Conservation (phyloP, 2,797 vertebrate genomes). For the Lateolabrax maculatus region DNA sequence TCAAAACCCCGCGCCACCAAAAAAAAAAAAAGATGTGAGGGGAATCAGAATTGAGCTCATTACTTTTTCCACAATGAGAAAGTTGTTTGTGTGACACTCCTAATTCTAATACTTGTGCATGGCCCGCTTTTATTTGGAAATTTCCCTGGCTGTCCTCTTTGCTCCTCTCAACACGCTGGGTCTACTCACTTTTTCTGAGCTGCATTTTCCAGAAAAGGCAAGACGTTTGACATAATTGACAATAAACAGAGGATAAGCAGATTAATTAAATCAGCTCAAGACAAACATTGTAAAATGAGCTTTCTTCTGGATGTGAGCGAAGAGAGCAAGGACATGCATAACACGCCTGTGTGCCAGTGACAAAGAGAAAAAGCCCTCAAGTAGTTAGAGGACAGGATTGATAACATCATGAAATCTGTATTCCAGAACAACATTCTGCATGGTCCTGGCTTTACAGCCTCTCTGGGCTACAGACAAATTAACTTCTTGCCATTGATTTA, state of each 20-base stretch:
- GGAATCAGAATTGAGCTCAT: slow-evolving; percentile 68
- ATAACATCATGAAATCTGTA: slow-evolving; percentile 50
- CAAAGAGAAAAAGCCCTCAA: slow-evolving; percentile 18
- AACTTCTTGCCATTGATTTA: slow-evolving; percentile 34
- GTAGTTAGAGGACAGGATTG: slow-evolving; percentile 35
- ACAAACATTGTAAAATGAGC: slow-evolving; percentile 59
- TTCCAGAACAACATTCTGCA: slow-evolving; percentile 44
- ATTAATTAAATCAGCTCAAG: slow-evolving; percentile 65
- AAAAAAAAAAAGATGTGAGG: slow-evolving; percentile 61
- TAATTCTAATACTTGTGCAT: slow-evolving; percentile 68
- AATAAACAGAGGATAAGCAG: slow-evolving; percentile 71
- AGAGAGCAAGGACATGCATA: slow-evolving; percentile 21
- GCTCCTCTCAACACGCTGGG: slow-evolving; percentile 42
- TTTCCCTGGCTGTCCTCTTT: slow-evolving; percentile 69
- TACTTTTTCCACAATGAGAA: slow-evolving; percentile 82
- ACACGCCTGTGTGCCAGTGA: slow-evolving; percentile 5
- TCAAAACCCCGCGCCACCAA: slow-evolving; percentile 45
- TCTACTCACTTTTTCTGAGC: slow-evolving; percentile 44
- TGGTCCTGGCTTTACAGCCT: background rate
- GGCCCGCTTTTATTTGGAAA: slow-evolving; percentile 81
- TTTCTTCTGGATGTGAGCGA: slow-evolving; percentile 31
- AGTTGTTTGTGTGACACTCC: slow-evolving; percentile 79
- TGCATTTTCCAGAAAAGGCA: slow-evolving; percentile 68
- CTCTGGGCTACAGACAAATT: slow-evolving; percentile 40
- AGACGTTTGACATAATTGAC: slow-evolving; percentile 64